Percentiles rank a stretch among this genome's conserved stretches.
phyloP scores from a whole-genome alignment of 2,797 vertebrate species.

The Ptychadena robeensis region DNA sequence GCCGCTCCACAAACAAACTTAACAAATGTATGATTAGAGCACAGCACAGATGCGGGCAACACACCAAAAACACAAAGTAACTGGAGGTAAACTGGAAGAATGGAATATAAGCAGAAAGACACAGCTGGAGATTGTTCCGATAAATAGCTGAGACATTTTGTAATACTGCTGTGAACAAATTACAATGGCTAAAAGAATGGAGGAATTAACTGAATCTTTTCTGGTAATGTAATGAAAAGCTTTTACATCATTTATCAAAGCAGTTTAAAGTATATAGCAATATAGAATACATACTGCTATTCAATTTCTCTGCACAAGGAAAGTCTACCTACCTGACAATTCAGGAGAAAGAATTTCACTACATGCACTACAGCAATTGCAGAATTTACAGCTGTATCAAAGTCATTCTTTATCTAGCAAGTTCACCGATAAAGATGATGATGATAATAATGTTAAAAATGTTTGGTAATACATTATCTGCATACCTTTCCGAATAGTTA shows the following conservation, averaged over 20 bases:
- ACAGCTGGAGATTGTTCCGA: conserved; percentile 37
- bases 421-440: too few species aligned
- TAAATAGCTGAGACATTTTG: conserved; percentile 33
- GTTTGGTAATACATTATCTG: too few species aligned
- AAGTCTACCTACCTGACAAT: too few species aligned
- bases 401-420: too few species aligned
- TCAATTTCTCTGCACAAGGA: neutral
- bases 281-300: neutral
- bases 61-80: neutral
- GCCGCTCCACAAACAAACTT: too few species aligned
- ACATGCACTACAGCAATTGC: too few species aligned
- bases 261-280: neutral
- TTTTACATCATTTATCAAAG: conserved; percentile 12
- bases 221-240: conserved; percentile 24
- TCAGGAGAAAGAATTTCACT: too few species aligned
- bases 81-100: neutral
- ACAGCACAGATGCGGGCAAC: conserved; percentile 38
- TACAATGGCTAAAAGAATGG: conserved; percentile 28
- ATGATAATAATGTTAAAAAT: too few species aligned
- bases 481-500: too few species aligned
- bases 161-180: conserved; percentile 31
- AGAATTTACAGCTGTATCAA: too few species aligned
- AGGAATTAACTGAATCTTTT: conserved; percentile 45
- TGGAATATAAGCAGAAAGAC: conserved; percentile 11
- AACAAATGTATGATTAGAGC: neutral